A percentile compares a stretch with the other conserved stretches of the same genome.
Conservation (phyloP, 2,888 invertebrate species). For the Machimus rusticus region DNA sequence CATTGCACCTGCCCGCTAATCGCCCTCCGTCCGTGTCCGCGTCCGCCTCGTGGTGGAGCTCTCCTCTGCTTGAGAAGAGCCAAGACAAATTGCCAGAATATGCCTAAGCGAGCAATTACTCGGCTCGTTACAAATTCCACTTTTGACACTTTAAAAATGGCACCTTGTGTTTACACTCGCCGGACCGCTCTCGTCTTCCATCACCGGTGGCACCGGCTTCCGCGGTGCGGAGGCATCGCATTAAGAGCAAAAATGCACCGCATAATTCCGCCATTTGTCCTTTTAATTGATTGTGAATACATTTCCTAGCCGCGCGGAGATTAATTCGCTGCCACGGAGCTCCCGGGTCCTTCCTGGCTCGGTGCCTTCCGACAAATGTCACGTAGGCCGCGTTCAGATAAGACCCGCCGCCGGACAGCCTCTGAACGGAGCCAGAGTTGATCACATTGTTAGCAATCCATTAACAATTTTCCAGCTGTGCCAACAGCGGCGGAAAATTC, state of each 20-base stretch:
- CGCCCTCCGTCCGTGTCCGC: neutral
- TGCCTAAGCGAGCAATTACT: slow-evolving; percentile 16
- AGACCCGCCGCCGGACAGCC: neutral
- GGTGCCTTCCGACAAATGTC: slow-evolving; percentile 10
- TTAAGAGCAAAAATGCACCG: slow-evolving; percentile 30
- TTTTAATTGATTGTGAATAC: slow-evolving; percentile 41
- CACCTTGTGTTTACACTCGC: slow-evolving; percentile 14
- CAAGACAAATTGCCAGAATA: slow-evolving; percentile 25
- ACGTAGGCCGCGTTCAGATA: neutral
- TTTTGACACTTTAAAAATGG: slow-evolving; percentile 42
- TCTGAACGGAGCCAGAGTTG: neutral
- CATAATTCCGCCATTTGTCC: slow-evolving; percentile 39
- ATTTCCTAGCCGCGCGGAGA: slow-evolving; percentile 13
- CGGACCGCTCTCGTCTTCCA: neutral
- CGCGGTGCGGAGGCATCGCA: neutral
- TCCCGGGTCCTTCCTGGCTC: neutral
- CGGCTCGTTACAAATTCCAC: slow-evolving; percentile 37
- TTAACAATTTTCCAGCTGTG: slow-evolving; percentile 36
- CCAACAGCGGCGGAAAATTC: slow-evolving; percentile 26
- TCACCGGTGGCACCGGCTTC: neutral
- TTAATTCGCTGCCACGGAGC: neutral
- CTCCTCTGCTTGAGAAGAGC: neutral
- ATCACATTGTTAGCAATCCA: slow-evolving; percentile 11
- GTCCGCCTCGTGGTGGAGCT: neutral
- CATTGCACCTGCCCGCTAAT: slow-evolving; percentile 33